These are phyloP conservation scores for Brienomyrus brachyistius DNA, from an alignment of 2,113 vertebrate species.

Conservation along the genomic window DNA sequence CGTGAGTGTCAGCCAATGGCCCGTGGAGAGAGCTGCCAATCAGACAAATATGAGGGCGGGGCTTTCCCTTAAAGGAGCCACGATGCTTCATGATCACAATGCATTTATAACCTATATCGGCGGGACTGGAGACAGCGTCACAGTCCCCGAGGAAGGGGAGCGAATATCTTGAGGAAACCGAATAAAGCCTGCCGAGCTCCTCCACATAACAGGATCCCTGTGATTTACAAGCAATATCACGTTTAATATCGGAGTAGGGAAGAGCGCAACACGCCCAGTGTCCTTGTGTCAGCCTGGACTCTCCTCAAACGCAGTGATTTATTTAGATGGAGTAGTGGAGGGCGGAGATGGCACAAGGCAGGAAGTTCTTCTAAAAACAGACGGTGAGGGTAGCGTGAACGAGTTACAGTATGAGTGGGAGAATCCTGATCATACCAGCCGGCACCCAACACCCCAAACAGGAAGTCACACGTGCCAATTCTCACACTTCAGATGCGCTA, in stretches of 20 bases:
- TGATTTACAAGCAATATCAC: slow-evolving; percentile 1
- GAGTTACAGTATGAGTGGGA: slow-evolving; percentile 33
- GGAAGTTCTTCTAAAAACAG: not conserved
- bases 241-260: not conserved
- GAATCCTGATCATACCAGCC: slow-evolving; percentile 38
- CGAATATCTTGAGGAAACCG: not conserved
- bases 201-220: not conserved
- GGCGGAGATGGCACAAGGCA: not conserved
- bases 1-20: not conserved
- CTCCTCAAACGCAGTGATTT: not conserved
- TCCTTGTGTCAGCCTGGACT: not conserved
- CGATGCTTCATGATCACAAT: not conserved
- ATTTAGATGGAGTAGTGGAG: not conserved
- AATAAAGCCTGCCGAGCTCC: not conserved
- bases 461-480: slow-evolving; percentile 44
- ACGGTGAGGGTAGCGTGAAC: slow-evolving; percentile 1
- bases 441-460: slow-evolving; percentile 22
- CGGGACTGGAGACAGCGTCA: not conserved
- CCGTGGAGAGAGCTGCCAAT: not conserved
- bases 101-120: not conserved
- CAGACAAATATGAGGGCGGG: not conserved
- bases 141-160: not conserved
- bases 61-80: not conserved
- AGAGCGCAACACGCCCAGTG: not conserved
- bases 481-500: slow-evolving; percentile 36